phyloP scores from a whole-genome alignment of 2,797 vertebrate genomes.

The Psittacula echo region DNA sequence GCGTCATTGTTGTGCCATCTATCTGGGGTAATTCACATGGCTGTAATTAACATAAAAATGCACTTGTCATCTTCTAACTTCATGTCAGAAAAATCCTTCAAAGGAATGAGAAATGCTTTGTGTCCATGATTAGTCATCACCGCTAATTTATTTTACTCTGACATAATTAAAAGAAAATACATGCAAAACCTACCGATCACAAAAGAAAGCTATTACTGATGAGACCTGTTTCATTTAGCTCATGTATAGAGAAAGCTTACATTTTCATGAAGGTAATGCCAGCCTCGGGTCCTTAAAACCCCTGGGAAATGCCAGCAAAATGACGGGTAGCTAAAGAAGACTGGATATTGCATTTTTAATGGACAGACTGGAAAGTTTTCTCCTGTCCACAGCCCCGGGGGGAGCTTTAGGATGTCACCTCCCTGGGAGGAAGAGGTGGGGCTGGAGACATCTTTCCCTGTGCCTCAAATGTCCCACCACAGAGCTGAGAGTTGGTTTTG shows the following conservation, averaged over 20 bases:
- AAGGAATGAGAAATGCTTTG: neutral
- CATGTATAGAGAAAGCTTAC: neutral
- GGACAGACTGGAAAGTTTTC: neutral
- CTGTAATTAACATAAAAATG: constrained; percentile 37
- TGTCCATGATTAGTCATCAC: constrained; percentile 25
- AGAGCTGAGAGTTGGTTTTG: neutral
- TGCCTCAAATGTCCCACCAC: neutral
- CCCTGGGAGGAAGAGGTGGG: neutral
- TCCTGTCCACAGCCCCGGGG: neutral
- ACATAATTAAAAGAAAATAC: constrained; percentile 44
- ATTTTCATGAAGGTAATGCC: neutral
- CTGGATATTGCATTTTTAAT: neutral
- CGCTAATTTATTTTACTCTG: constrained; percentile 33
- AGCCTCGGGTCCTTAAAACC: neutral
- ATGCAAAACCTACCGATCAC: neutral
- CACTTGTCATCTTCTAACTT: neutral
- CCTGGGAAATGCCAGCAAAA: neutral
- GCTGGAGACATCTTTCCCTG: neutral
- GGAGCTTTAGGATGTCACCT: neutral
- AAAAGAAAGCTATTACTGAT: constrained; percentile 3
- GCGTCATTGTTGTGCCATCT: constrained; percentile 8
- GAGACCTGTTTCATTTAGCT: neutral
- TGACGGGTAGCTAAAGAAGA: neutral
- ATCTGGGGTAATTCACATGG: neutral
- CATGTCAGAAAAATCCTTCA: neutral